Base-by-base conservation (phyloP, 2,113 vertebrate genomes). In the Paracyprichromis sp. region DNA sequence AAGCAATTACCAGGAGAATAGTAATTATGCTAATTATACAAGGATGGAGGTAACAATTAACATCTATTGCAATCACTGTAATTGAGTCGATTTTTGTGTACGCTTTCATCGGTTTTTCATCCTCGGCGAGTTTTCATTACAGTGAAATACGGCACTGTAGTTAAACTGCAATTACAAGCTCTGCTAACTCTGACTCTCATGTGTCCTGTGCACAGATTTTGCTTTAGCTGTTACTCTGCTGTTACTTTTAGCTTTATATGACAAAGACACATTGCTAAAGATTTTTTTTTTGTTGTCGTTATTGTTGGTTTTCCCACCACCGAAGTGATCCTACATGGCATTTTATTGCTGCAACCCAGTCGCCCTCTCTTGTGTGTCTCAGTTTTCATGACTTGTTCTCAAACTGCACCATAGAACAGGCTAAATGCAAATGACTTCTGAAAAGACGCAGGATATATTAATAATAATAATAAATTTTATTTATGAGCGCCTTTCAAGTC, bases 1-100 rank as follows among this genome's bases (percentile, higher is more conserved):
- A 87, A 26, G 54, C 73, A 86, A 76, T 85, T 24, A 85, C 17
- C 50, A 71, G 5, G 14, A 86, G 26, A 45, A 52, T 7, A 6
- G 36, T 83, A 66, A 92, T 92, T 57, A 92, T 38, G 53, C 73
- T 85, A 87, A 89, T 85, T 80, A 83, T 57, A 40, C 36, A 8
- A 83, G 29, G 26, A 69, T 9, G 13, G 63, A 85, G 83, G 73
- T 78, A 79, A 82, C 76, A 80, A 82, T 89, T 87, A 50, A 85
- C 87, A 31, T 45, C 57, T 40, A 6, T 43, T 21, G 34, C 9
- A 45, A 86, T 80, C 45, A 83, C 31, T 53, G 80, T 76, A 45
- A 85, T 57, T 53, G 19, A 81, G 53, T 5, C 10, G 19, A 54
- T 56, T 47, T 84, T 47, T 84, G 34, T 71, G 47, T 59, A 4